A percentile compares a stretch with the other conserved stretches of the same genome.
phyloP scores from a whole-genome alignment of 1,140 invertebrate genomes.

The Drosophila nannoptera region DNA sequence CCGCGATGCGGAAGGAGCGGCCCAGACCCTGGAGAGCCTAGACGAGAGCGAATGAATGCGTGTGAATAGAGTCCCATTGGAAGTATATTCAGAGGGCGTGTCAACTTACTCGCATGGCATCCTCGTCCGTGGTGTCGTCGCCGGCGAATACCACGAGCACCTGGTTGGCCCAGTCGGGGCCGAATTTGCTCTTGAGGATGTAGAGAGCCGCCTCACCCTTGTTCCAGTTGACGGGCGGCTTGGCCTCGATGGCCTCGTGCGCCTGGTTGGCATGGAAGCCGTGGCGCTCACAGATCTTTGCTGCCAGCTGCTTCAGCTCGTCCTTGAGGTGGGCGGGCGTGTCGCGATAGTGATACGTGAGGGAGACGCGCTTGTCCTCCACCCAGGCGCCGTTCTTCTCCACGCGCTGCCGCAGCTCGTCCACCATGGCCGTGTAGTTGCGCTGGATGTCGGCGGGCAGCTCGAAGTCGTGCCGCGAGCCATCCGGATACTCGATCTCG shows the following conservation, averaged over 20 bases:
- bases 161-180: constrained; percentile 90
- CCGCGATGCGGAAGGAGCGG: constrained; percentile 91
- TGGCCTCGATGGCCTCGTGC: constrained; percentile 92
- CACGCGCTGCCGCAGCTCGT: constrained; percentile 88
- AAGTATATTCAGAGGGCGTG: neutral
- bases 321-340: constrained; percentile 84
- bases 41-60: constrained; percentile 23
- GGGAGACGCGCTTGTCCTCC: constrained; percentile 91
- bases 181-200: constrained; percentile 92
- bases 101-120: constrained; percentile 88
- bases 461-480: constrained; percentile 92
- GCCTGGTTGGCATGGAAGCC: constrained; percentile 88
- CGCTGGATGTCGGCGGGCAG: constrained; percentile 90
- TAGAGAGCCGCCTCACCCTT: constrained; percentile 93
- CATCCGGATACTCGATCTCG: constrained; percentile 92
- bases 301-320: constrained; percentile 83
- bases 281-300: constrained; percentile 84
- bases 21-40: constrained; percentile 91
- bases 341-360: constrained; percentile 94
- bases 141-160: constrained; percentile 93
- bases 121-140: constrained; percentile 94
- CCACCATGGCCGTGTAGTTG: constrained; percentile 88
- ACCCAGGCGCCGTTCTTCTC: constrained; percentile 93
- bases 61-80: neutral
- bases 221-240: constrained; percentile 93